Evolutionary conservation across 2,113 vertebrate genomes (phyloP), one percentile per base, ranked within the genome.

Genomic region (Pelobates fuscus): DNA sequence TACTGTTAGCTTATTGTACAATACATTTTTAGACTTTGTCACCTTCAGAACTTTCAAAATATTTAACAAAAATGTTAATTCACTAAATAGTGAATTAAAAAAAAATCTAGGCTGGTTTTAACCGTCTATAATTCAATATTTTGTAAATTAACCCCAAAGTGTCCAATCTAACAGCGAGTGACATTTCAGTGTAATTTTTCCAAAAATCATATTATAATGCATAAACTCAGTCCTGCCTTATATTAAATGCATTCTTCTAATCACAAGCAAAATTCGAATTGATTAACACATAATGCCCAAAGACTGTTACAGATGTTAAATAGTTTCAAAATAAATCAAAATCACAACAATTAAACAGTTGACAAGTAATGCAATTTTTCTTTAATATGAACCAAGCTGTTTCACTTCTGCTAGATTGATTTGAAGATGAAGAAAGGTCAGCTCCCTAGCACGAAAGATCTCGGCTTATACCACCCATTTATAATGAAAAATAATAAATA

Each of bases 401-500:
- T 84, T 88, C 69, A 82, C 80, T 85, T 86, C 81, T 84, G 78
- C 73, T 79, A 83, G 83, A 91, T 87, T 89, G 89, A 91, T 89
- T 89, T 87, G 78, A 80, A 82, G 80, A 84, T 80, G 78, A 84
- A 72, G 83, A 90, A 88, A 91, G 83, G 84, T 92, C 84, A 85
- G 88, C 86, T 86, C 84, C 70, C 21, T 30, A n/a, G 26, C 32
- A 46, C 52, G 8, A 20, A 17, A 25, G 43, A 83, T 84, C 86
- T 87, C 82, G 80, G 77, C 74, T 84, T 84, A 80, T 86, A 85
- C 82, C 87, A 83, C 79, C 46, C 86, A 89, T 81, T 82, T 79
- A 84, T 88, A 91, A 92, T 89, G 87, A 91, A 86, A 90, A 86
- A 84, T 89, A 92, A 91, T 92, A 91, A 91, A 93, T 92, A 91